Conservation (phyloP, 2,888 invertebrate species). For the Brachypterus glaber region DNA sequence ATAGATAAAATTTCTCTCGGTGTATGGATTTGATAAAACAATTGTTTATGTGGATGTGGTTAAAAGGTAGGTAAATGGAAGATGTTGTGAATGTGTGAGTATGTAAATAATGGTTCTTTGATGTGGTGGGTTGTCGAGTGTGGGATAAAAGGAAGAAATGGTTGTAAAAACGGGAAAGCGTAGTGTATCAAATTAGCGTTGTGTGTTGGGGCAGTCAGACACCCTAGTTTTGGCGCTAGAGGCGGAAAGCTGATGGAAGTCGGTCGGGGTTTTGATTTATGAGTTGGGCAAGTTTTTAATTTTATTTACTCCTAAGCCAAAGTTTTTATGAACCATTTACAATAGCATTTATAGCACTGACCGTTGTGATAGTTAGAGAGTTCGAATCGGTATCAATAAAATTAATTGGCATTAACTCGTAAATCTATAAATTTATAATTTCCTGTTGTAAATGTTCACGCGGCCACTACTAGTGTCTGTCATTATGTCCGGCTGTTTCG, state of each 20-base stretch:
- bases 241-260: slow-evolving; percentile 26
- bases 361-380: slow-evolving; percentile 27
- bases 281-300: slow-evolving; percentile 28
- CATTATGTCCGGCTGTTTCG: slow-evolving; percentile 22
- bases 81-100: too few species aligned
- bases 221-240: too few species aligned
- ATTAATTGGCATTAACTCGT: slow-evolving; percentile 37
- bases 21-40: too few species aligned
- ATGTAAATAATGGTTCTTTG: too few species aligned
- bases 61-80: too few species aligned
- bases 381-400: slow-evolving; percentile 34
- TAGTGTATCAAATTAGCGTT: too few species aligned
- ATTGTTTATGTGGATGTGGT: too few species aligned
- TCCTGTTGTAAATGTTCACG: slow-evolving; percentile 26
- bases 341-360: slow-evolving; percentile 29
- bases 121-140: too few species aligned
- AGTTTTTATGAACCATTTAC: slow-evolving; percentile 33
- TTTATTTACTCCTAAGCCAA: slow-evolving; percentile 27
- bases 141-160: too few species aligned
- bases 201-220: too few species aligned
- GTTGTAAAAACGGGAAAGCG: too few species aligned
- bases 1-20: too few species aligned
- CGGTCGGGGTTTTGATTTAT: slow-evolving; percentile 23
- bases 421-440: slow-evolving; percentile 37
- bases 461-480: slow-evolving; percentile 19